These are phyloP conservation scores for Zalophus californianus DNA, from an alignment of 2,797 vertebrate species.

Conservation along the genomic window DNA sequence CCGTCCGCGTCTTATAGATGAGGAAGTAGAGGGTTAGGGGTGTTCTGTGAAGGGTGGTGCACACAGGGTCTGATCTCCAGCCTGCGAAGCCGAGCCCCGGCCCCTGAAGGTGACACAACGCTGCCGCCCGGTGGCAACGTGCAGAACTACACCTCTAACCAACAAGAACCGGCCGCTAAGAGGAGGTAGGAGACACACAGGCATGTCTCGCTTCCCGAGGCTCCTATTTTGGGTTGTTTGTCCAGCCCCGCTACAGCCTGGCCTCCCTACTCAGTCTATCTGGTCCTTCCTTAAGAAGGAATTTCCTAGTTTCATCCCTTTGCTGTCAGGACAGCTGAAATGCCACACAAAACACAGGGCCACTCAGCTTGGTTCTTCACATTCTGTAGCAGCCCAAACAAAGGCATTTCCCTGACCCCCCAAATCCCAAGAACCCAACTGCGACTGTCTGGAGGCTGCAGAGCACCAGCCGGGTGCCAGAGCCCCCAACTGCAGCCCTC, in stretches of 20 bases:
- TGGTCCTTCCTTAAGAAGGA: background rate
- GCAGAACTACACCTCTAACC: background rate
- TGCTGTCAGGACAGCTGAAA: background rate
- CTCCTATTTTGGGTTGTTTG: background rate
- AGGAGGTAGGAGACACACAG: background rate
- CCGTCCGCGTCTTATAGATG: no score
- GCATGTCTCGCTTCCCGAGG: background rate
- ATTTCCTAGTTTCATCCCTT: background rate
- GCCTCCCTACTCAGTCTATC: background rate
- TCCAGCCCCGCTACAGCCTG: no score
- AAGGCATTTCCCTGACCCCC: background rate
- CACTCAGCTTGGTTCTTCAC: background rate
- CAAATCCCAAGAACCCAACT: background rate
- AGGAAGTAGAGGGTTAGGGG: background rate
- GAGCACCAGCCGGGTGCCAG: background rate
- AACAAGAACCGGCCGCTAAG: fast-evolving
- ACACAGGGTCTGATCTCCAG: background rate
- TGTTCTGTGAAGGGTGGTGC: background rate
- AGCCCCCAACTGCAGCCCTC: background rate
- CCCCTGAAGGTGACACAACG: background rate
- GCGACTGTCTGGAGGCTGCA: background rate
- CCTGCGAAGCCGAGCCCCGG: fast-evolving
- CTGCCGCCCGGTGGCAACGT: background rate
- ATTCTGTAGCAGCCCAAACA: background rate
- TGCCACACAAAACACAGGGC: background rate